Base-by-base conservation (phyloP, 1,140 invertebrate genomes). In the Ceratitis capitata region DNA sequence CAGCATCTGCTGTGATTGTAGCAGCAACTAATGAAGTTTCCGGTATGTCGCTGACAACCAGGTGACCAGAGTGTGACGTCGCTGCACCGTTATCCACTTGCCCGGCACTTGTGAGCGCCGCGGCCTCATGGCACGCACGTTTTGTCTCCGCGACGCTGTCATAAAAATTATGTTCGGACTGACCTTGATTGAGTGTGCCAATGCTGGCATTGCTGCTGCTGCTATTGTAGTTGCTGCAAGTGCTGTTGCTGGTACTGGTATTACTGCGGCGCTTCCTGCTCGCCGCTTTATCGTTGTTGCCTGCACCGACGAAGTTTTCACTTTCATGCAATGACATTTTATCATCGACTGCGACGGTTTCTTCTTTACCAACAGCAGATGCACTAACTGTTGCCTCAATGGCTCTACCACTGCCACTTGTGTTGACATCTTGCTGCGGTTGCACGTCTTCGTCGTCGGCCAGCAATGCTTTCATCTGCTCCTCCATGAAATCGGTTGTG, bases 161-260 rank as follows among this genome's bases (percentile, higher is more conserved):
- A 39, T 83, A 16, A 16, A 19, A 53, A 16, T 26, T 51, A 1
- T 78, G 39, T 7, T 78, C 69, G 7, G 39, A 45, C 23, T 78
- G 69, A 45, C 35, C 69, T 83, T 51, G 82, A 7, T 35, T 39
- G 12, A 45, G n/a, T n/a, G 69, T 45, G n/a, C 42, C 35, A 45
- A 78, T 45, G 39, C 69, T 78, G 29, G 42, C n/a, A 45, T 78
- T 78, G 12, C 69, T 69, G 32, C 51, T 61, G 56, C 69, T 78
- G n/a, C 69, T 78, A 19, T 78, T 78, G 10, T 78, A 78, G n/a
- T 78, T 78, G 23, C 69, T 78, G 69, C 69, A 78, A 14, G 42
- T 78, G n/a, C 69, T 78, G 23, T 78, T 78, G 69, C 69, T 78
- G 0, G 69, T 78, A 10, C 69, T 78, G 35, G 69, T 78, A n/a